phyloP scores from a whole-genome alignment of 53 echinoderm and acorn worm species.

The Stichopus horrens region DNA sequence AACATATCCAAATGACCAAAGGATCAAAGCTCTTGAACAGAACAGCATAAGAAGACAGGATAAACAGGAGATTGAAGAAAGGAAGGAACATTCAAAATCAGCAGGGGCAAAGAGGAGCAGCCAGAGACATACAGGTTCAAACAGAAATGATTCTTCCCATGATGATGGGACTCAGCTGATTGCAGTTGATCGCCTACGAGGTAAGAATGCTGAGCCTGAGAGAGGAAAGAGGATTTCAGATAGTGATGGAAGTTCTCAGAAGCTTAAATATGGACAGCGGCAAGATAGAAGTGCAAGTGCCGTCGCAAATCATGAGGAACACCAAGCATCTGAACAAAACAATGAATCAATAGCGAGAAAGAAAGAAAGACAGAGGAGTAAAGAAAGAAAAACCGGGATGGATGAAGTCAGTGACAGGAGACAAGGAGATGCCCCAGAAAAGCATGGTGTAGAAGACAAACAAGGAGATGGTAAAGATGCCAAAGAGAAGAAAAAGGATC shows the following conservation, averaged over 20 bases:
- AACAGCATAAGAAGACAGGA: not conserved
- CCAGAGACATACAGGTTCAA: not conserved
- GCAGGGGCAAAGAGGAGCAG: not conserved
- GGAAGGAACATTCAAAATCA: not conserved
- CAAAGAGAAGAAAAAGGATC: constrained; percentile 37
- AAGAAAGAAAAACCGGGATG: not conserved
- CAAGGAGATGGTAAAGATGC: not conserved
- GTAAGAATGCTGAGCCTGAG: not conserved
- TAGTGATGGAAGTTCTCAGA: not conserved
- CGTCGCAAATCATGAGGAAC: not conserved
- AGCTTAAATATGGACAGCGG: not conserved
- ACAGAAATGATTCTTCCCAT: not conserved
- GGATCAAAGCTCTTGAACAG: not conserved
- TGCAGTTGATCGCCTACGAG: not conserved
- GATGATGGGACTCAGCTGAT: not conserved
- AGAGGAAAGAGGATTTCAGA: no score
- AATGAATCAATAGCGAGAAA: not conserved
- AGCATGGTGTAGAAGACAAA: not conserved
- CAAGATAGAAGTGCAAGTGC: not conserved
- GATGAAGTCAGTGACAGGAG: not conserved
- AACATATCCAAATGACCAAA: no score
- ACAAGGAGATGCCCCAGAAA: not conserved
- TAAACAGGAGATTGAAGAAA: not conserved
- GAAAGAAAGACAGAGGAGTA: not conserved
- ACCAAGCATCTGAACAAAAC: not conserved